Conservation (phyloP, 2,888 invertebrate species). For the Nomada goodeniana region DNA sequence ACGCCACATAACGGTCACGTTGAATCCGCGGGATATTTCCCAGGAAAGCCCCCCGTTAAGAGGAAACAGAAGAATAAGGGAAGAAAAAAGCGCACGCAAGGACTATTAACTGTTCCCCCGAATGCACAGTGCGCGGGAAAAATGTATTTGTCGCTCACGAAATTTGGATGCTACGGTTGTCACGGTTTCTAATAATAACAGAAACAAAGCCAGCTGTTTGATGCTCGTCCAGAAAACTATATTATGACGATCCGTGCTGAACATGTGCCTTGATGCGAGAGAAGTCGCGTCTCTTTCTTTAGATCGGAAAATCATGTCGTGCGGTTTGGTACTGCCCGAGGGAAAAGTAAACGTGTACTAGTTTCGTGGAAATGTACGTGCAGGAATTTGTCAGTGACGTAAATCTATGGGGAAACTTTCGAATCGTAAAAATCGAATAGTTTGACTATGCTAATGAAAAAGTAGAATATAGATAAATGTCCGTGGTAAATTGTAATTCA, state of each 20-base stretch:
- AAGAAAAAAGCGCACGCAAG: no score
- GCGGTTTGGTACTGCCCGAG: background rate
- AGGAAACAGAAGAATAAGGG: background rate
- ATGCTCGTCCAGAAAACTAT: conserved; percentile 51
- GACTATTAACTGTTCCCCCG: background rate
- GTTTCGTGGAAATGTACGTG: background rate
- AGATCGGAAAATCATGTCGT: background rate
- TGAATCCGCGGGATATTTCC: conserved; percentile 7
- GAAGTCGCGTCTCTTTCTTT: conserved; percentile 3
- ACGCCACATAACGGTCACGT: conserved; percentile 19
- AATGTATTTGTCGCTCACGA: conserved; percentile 20
- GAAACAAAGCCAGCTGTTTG: conserved; percentile 57
- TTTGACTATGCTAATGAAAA: background rate
- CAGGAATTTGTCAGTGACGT: background rate
- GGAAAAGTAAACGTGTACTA: background rate
- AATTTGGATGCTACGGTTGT: conserved; percentile 38
- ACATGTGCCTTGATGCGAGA: conserved; percentile 16
- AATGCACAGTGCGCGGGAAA: conserved; percentile 4
- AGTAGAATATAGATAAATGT: background rate
- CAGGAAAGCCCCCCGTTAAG: conserved; percentile 9
- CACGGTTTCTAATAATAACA: conserved; percentile 61
- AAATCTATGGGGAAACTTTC: background rate
- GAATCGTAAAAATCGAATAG: background rate
- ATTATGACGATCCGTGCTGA: conserved; percentile 10
- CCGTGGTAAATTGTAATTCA: no score